A percentile compares a stretch with the other conserved stretches of the same genome.
These are phyloP conservation scores for Myotis brandtii DNA, from an alignment of 2,113 vertebrate genomes.

Conservation along the genomic window DNA sequence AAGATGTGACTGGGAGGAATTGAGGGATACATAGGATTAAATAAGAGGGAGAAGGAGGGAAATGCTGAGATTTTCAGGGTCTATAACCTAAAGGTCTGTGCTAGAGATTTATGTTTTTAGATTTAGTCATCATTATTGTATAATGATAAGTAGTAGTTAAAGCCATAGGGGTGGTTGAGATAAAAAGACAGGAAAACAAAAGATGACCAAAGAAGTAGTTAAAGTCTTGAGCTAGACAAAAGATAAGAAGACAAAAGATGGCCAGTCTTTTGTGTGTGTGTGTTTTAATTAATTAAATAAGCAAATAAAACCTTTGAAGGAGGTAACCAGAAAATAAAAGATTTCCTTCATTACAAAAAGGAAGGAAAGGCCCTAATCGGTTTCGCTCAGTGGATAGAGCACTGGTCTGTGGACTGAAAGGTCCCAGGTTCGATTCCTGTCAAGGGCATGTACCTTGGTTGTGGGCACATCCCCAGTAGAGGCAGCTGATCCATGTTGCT, in stretches of 20 bases:
- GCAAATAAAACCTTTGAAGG: neutral
- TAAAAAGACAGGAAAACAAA: neutral
- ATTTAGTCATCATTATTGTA: neutral
- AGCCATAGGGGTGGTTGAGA: neutral
- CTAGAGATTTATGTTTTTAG: constrained; percentile 31
- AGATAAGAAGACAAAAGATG: neutral
- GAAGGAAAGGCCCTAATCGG: neutral
- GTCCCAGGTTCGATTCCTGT: no score
- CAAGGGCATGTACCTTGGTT: no score
- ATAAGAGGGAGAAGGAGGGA: neutral
- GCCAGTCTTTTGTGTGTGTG: neutral
- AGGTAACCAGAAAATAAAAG: neutral
- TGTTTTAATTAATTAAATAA: neutral
- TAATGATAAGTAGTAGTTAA: neutral
- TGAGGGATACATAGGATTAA: neutral
- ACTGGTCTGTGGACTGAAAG: no score
- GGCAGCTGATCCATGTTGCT: no score
- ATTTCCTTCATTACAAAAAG: neutral
- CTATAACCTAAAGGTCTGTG: neutral
- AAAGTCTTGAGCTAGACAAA: neutral
- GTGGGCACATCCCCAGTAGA: no score
- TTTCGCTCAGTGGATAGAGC: no score
- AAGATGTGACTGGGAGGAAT: constrained; percentile 5
- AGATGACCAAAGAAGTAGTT: neutral
- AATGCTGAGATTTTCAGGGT: neutral